These are phyloP conservation scores for Montipora sp. DNA, from an alignment of 64 coral and sea anemone genomes.

Conservation along the genomic window DNA sequence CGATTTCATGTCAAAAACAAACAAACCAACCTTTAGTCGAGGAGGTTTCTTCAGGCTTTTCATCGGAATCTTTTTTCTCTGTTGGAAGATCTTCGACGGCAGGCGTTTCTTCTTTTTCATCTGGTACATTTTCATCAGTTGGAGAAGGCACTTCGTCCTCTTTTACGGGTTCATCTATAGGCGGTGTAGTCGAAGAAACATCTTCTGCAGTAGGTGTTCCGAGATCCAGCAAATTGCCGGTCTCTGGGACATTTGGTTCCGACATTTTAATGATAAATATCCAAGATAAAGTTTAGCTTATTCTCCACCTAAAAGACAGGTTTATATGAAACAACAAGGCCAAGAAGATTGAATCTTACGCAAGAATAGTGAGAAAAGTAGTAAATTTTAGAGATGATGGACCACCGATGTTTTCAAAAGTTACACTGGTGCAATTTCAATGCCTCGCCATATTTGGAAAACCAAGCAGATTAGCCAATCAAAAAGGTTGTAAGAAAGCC, in stretches of 20 bases:
- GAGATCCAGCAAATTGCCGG: conserved; percentile 29
- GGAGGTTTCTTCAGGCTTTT: conserved; percentile 30
- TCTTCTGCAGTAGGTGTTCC: conserved; percentile 24
- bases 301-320: neutral
- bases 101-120: conserved; percentile 64
- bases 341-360: conserved; percentile 63
- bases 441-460: conserved; percentile 57
- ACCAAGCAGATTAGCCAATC: conserved; percentile 49
- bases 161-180: conserved; percentile 50
- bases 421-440: conserved; percentile 56
- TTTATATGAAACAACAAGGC: conserved; percentile 9
- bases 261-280: conserved; percentile 47
- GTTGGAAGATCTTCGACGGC: conserved; percentile 64
- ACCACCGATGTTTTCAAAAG: conserved; percentile 58
- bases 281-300: conserved; percentile 32
- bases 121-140: conserved; percentile 31
- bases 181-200: conserved; percentile 66
- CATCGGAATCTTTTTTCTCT: conserved; percentile 41
- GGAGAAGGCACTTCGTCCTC: conserved; percentile 47
- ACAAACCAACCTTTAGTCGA: conserved; percentile 51
- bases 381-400: conserved; percentile 77
- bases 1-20: neutral
- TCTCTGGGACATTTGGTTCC: conserved; percentile 33
- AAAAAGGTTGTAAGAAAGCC: neutral
- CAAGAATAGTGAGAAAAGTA: conserved; percentile 55